These are phyloP conservation scores for Papilio machaon DNA, from an alignment of 1,140 invertebrate species.

Conservation along the genomic window DNA sequence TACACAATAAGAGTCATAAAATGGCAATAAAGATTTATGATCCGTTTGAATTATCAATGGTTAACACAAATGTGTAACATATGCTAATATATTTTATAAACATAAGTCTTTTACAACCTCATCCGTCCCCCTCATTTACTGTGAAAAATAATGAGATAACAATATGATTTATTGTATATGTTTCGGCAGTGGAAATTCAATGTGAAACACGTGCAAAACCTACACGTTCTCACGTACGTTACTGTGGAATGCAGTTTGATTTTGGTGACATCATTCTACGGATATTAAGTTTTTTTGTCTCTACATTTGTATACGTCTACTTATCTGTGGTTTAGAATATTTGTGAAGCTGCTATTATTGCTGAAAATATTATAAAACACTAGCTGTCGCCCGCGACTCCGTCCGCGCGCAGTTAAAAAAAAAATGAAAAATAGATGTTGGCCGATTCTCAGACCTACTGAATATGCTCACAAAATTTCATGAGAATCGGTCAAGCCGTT, in stretches of 20 bases:
- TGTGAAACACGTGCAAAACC: neutral
- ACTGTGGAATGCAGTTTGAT: constrained; percentile 6
- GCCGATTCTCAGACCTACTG: no score
- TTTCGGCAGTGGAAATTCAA: neutral
- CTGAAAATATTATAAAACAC: no score
- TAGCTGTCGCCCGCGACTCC: no score
- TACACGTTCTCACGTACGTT: constrained; percentile 1
- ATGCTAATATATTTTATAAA: neutral
- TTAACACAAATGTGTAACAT: neutral
- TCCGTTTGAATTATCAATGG: neutral
- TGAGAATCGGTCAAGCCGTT: no score
- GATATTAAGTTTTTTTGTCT: constrained; percentile 9
- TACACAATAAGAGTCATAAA: constrained; percentile 2
- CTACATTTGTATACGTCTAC: neutral
- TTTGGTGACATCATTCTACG: constrained; percentile 4
- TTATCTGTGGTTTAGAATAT: neutral
- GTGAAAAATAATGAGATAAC: neutral
- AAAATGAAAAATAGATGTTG: no score
- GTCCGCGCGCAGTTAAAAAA: no score
- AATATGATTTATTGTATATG: neutral
- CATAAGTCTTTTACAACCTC: no score
- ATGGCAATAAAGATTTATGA: neutral
- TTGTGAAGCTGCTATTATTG: no score
- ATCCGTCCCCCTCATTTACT: neutral
- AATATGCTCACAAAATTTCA: no score